Conservation (phyloP, 37 sponge, comb jelly and placozoan species). For the Cladorhizidae sp. region DNA sequence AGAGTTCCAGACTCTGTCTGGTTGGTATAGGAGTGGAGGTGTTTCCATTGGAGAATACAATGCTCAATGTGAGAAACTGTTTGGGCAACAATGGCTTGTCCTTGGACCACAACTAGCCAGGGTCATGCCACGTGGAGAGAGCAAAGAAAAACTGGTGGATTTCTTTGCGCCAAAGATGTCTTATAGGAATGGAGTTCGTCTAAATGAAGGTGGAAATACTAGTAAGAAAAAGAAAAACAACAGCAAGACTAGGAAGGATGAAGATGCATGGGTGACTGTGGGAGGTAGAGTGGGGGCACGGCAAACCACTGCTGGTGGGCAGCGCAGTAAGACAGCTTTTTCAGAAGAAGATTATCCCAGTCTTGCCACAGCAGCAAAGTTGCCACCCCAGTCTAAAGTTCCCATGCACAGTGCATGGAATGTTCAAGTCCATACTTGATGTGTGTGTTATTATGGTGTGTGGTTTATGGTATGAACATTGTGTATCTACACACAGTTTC, state of each 20-base stretch:
- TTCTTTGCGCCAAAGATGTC: background rate
- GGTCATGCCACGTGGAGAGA: conserved; percentile 17
- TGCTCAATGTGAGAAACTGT: conserved; percentile 19
- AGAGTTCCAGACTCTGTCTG: conserved; percentile 40
- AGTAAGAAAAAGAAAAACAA: background rate
- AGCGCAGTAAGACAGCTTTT: background rate
- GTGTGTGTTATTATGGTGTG: too few relatives aligned
- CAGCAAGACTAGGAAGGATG: background rate
- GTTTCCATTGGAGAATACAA: conserved; percentile 33
- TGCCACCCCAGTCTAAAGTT: conserved; percentile 1
- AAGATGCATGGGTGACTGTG: conserved; percentile 7
- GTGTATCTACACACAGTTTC: too few relatives aligned
- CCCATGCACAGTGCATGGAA: too few relatives aligned
- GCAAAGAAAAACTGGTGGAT: conserved; percentile 9
- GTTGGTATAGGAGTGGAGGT: conserved; percentile 33
- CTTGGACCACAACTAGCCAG: conserved; percentile 34
- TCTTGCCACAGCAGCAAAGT: conserved; percentile 18
- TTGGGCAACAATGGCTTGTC: conserved; percentile 22
- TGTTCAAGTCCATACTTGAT: too few relatives aligned
- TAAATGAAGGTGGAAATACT: background rate
- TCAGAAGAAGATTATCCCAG: conserved; percentile 53
- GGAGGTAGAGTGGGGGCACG: background rate
- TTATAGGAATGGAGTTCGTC: background rate
- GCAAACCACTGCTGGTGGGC: background rate
- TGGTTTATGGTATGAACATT: too few relatives aligned